Percentiles rank a stretch among this genome's conserved stretches.
phyloP scores from a whole-genome alignment of 1,140 invertebrate genomes.

The Microvelia longipes region DNA sequence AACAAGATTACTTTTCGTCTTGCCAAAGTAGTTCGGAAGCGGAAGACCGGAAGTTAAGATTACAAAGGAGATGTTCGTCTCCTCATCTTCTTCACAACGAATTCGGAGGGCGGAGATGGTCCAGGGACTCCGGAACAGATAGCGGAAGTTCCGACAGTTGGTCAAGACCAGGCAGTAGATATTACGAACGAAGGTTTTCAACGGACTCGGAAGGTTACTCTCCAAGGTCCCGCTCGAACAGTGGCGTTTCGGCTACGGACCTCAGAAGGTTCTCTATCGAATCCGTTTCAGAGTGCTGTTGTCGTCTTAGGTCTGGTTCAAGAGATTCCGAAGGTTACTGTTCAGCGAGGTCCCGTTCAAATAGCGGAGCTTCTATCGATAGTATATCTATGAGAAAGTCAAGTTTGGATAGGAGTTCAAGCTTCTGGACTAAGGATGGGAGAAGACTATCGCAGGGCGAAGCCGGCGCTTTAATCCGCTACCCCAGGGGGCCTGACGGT shows the following conservation, averaged over 20 bases:
- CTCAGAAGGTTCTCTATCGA: slow-evolving; percentile 25
- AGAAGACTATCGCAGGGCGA: slow-evolving; percentile 2
- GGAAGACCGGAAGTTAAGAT: slow-evolving; percentile 36
- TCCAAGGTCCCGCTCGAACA: slow-evolving; percentile 32
- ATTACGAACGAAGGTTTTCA: slow-evolving; percentile 30
- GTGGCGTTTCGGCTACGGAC: slow-evolving; percentile 27
- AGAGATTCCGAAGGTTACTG: slow-evolving; percentile 29
- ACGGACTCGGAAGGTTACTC: slow-evolving; percentile 32
- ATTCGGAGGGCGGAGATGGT: slow-evolving; percentile 38
- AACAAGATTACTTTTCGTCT: slow-evolving; percentile 35
- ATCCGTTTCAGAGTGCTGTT: slow-evolving; percentile 25
- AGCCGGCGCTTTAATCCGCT: slow-evolving; percentile 34
- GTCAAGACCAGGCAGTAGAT: slow-evolving; percentile 35
- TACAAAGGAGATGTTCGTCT: slow-evolving; percentile 38
- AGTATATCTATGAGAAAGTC: slow-evolving; percentile 8
- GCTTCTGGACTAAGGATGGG: background rate
- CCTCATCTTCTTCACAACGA: slow-evolving; percentile 33
- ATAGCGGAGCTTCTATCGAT: slow-evolving; percentile 29
- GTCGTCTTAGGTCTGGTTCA: slow-evolving; percentile 24
- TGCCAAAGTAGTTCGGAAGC: slow-evolving; percentile 50
- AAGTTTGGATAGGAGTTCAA: slow-evolving; percentile 15
- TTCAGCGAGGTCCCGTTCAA: slow-evolving; percentile 34
- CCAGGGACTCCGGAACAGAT: slow-evolving; percentile 39
- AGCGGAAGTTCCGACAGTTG: slow-evolving; percentile 41
- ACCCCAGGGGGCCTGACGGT: slow-evolving; percentile 69